Evolutionary conservation across 2,113 vertebrate genomes (phyloP).

Genomic region (Haemorhous mexicanus): DNA sequence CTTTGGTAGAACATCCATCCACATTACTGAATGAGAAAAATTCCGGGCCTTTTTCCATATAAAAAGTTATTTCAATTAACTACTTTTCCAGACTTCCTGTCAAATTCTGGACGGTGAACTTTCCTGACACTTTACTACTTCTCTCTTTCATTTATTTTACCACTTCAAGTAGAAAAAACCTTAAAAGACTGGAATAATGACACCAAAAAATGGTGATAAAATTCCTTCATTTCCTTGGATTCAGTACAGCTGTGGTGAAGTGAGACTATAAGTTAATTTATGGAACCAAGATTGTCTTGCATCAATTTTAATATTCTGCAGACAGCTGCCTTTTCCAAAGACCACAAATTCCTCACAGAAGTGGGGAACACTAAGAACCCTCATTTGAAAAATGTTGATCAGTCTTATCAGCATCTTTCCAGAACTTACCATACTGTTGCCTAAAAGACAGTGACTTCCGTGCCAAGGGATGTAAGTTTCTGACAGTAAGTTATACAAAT

Average conservation of each 20-base stretch:
- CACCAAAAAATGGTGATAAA: background rate
- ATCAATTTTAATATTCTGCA: background rate
- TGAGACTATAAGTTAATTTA: background rate
- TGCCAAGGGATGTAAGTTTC: background rate
- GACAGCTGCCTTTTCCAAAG: background rate
- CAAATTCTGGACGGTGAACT: background rate
- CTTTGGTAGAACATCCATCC: background rate
- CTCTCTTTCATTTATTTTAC: background rate
- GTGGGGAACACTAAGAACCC: background rate
- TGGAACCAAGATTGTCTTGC: background rate
- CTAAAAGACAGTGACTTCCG: background rate
- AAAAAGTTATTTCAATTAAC: background rate
- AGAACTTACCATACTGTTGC: background rate
- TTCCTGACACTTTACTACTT: background rate
- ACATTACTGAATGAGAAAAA: background rate
- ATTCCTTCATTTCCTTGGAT: background rate
- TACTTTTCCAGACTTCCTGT: background rate
- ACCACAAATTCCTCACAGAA: background rate
- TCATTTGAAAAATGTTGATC: background rate
- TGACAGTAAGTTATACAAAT: background rate
- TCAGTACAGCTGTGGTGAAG: background rate
- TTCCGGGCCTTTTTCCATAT: background rate
- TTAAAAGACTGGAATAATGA: background rate
- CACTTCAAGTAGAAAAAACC: background rate
- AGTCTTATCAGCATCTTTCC: background rate